Evolutionary conservation across 2,888 invertebrate genomes (phyloP).

Genomic region (Brachyptera putata): DNA sequence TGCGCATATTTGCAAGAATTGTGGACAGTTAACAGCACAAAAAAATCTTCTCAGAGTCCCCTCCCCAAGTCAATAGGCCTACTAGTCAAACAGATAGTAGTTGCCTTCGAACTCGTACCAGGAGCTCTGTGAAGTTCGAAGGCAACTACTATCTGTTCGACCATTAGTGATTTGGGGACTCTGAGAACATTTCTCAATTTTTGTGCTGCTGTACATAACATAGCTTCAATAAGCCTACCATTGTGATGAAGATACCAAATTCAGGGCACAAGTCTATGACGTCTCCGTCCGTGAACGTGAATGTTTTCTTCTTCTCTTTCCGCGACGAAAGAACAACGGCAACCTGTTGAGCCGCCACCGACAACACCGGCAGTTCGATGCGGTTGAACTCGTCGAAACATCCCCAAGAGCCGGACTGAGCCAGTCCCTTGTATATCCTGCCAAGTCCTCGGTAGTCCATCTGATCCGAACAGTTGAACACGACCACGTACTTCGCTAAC

Average conservation of each 20-base stretch:
- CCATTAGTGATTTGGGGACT: too few relatives aligned
- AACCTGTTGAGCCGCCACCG: slow-evolving; percentile 95
- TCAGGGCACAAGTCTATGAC: slow-evolving; percentile 88
- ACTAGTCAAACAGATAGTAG: too few relatives aligned
- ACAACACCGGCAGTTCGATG: slow-evolving; percentile 88
- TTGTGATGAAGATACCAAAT: slow-evolving; percentile 95
- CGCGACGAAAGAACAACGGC: slow-evolving; percentile 89
- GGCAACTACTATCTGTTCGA: too few relatives aligned
- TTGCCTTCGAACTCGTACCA: too few relatives aligned
- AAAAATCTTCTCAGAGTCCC: too few relatives aligned
- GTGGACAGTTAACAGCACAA: too few relatives aligned
- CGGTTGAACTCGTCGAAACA: slow-evolving; percentile 97
- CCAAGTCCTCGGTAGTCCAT: slow-evolving; percentile 97
- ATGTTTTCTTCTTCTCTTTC: slow-evolving; percentile 87
- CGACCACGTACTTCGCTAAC: slow-evolving; percentile 92
- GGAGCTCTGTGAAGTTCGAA: too few relatives aligned
- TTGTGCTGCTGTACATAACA: too few relatives aligned
- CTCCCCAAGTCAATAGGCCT: too few relatives aligned
- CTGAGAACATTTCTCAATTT: too few relatives aligned
- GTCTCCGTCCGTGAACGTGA: slow-evolving; percentile 93
- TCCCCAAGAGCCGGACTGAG: slow-evolving; percentile 96
- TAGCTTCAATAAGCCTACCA: too few relatives aligned
- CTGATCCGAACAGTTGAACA: slow-evolving; percentile 97
- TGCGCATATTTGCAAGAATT: too few relatives aligned
- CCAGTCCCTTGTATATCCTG: slow-evolving; percentile 53